Evolutionary conservation across 2,888 invertebrate genomes (phyloP).

Genomic region (Mamestra brassicae): DNA sequence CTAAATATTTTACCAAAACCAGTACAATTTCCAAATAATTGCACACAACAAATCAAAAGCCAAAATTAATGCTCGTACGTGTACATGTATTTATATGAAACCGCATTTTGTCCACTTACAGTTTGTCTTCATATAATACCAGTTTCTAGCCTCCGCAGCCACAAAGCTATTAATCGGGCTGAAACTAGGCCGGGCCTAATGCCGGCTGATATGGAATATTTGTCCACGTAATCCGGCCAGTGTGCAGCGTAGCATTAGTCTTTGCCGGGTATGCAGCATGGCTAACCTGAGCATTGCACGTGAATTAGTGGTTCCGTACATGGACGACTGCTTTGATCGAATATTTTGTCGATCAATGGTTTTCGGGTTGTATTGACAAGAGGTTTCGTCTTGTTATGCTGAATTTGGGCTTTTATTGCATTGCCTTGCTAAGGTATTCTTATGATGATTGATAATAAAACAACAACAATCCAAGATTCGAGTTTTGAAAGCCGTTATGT

Average conservation of each 20-base stretch:
- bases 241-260: constrained; percentile 43
- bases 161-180: constrained; percentile 59
- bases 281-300: neutral
- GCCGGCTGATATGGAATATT: constrained; percentile 61
- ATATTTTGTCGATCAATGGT: neutral
- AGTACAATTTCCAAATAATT: constrained; percentile 34
- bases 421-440: neutral
- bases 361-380: neutral
- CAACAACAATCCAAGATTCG: too few species aligned
- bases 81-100: constrained; percentile 29
- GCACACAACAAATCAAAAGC: constrained; percentile 42
- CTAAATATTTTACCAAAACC: constrained; percentile 17
- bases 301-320: constrained; percentile 13
- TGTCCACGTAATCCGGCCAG: constrained; percentile 59
- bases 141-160: constrained; percentile 50
- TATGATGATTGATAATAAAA: neutral
- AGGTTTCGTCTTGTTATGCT: neutral
- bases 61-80: constrained; percentile 24
- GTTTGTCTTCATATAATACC: constrained; percentile 59
- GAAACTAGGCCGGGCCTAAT: constrained; percentile 56
- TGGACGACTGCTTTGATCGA: neutral
- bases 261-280: constrained; percentile 25
- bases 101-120: constrained; percentile 51
- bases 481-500: too few species aligned
- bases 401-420: neutral